Percentiles rank a stretch among this genome's conserved stretches.
Evolutionary conservation across 2,113 vertebrate genomes (phyloP).

Genomic region (Sander vitreus): DNA sequence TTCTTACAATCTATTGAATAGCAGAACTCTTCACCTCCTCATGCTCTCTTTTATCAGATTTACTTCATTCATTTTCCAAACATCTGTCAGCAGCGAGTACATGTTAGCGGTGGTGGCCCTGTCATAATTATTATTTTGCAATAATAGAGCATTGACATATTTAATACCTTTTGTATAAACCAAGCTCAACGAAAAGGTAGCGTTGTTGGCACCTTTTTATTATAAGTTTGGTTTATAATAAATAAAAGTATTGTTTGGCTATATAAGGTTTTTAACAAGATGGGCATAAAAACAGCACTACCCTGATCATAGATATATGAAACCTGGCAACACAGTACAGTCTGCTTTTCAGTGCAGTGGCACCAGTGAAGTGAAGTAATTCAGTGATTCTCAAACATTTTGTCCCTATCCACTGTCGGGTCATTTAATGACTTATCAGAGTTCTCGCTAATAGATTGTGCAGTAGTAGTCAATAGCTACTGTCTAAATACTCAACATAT

Average conservation of each 20-base stretch:
- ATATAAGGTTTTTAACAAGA: not conserved
- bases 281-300: not conserved
- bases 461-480: not conserved
- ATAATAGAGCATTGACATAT: not conserved
- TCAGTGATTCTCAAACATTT: not conserved
- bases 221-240: not conserved
- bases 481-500: not conserved
- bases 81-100: conserved; percentile 15
- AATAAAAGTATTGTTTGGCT: not conserved
- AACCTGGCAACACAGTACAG: not conserved
- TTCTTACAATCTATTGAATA: not conserved
- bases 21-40: not conserved
- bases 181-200: not conserved
- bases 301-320: not conserved
- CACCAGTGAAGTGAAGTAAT: not conserved
- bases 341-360: not conserved
- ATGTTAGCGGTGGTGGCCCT: not conserved
- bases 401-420: not conserved
- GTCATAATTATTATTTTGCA: not conserved
- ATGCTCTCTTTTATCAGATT: not conserved
- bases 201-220: not conserved
- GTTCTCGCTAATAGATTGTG: not conserved
- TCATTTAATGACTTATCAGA: not conserved
- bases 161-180: not conserved
- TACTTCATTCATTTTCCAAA: not conserved